Conservation (phyloP, 2,797 vertebrate genomes). For the Aselliscus stoliczkanus region DNA sequence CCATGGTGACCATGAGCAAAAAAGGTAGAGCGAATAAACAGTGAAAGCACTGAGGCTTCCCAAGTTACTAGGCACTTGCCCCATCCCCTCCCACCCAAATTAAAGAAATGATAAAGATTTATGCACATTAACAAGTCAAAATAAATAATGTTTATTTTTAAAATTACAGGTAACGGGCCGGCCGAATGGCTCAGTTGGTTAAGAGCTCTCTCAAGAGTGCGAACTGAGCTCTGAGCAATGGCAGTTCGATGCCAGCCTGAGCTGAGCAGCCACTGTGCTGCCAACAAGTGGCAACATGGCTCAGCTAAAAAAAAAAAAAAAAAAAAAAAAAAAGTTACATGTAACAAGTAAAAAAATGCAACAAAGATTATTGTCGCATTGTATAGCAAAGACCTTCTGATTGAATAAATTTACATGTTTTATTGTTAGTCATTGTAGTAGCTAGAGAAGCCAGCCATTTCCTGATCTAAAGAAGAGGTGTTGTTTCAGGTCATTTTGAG, state of each 20-base stretch:
- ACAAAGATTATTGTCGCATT: neutral
- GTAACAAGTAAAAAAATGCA: neutral
- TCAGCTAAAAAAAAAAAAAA: too few species aligned
- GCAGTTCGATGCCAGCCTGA: too few species aligned
- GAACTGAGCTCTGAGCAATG: too few species aligned
- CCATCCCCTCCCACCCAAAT: neutral
- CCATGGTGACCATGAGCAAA: neutral
- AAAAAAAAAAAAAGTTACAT: too few species aligned
- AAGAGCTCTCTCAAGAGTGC: too few species aligned
- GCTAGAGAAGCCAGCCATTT: neutral
- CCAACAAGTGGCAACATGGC: too few species aligned
- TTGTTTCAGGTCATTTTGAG: neutral
- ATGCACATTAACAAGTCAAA: neutral
- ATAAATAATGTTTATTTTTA: neutral
- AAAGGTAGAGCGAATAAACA: neutral
- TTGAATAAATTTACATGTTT: constrained; percentile 3
- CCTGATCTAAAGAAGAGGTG: constrained; percentile 30
- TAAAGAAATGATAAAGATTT: neutral
- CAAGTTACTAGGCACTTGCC: neutral
- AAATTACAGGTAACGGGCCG: neutral
- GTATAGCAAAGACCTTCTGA: neutral
- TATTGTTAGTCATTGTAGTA: neutral
- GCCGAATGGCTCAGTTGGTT: too few species aligned
- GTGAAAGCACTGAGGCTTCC: neutral
- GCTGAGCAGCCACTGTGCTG: too few species aligned